phyloP scores from a whole-genome alignment of 2,888 invertebrate genomes.

The Ptilodon capucinus region DNA sequence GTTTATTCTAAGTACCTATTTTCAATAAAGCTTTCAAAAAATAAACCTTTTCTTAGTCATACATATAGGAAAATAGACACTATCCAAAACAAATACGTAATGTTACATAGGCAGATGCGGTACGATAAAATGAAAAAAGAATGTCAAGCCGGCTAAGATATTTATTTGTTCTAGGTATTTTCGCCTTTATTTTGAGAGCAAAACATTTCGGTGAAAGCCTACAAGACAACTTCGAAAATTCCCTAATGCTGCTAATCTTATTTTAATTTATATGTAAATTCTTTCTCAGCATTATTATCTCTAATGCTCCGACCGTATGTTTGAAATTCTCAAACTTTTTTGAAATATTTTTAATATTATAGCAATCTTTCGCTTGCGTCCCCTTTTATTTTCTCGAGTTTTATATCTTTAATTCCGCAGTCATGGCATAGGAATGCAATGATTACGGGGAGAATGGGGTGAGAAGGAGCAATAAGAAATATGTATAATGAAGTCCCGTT shows the following conservation, averaged over 20 bases:
- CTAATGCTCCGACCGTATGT: slow-evolving; percentile 47
- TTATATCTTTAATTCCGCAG: slow-evolving; percentile 65
- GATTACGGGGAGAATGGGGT: slow-evolving; percentile 54
- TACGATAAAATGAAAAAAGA: neutral
- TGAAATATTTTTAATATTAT: slow-evolving; percentile 56
- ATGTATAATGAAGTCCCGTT: slow-evolving; percentile 62
- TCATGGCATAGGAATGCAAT: slow-evolving; percentile 58
- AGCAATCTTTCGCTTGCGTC: slow-evolving; percentile 54
- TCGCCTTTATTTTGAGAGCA: slow-evolving; percentile 26
- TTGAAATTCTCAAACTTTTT: slow-evolving; percentile 48
- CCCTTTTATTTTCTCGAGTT: slow-evolving; percentile 58
- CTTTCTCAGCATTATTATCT: slow-evolving; percentile 52
- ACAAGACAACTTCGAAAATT: slow-evolving; percentile 33
- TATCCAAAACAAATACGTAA: neutral
- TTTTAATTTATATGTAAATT: slow-evolving; percentile 64
- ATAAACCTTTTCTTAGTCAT: too few relatives aligned
- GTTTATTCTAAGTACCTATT: too few relatives aligned
- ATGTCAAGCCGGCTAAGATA: slow-evolving; percentile 18
- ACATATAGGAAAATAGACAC: too few relatives aligned
- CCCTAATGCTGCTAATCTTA: slow-evolving; percentile 52
- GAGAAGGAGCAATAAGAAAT: slow-evolving; percentile 53
- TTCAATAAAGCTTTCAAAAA: too few relatives aligned
- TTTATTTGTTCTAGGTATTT: slow-evolving; percentile 19
- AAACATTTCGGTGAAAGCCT: slow-evolving; percentile 37
- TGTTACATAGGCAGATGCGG: neutral